Conservation (phyloP, 92 coral and sea anemone genomes). For the Parazoanthus darwini region DNA sequence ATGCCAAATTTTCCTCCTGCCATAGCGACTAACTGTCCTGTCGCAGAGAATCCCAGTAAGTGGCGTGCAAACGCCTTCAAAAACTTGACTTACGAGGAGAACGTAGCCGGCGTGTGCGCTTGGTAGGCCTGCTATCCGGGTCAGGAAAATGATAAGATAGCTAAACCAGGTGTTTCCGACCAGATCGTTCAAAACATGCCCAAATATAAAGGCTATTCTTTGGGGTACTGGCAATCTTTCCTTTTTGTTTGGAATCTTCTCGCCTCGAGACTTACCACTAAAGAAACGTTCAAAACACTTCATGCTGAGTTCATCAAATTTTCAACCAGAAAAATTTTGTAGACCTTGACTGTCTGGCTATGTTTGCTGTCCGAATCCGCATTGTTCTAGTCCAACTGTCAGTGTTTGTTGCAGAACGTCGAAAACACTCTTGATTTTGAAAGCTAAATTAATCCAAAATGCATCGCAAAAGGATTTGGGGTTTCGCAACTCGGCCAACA, state of each 20-base stretch:
- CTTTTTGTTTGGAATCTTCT: constrained; percentile 3
- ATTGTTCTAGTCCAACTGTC: background rate
- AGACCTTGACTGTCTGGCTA: background rate
- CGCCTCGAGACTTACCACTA: background rate
- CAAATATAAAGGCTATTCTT: constrained; percentile 57
- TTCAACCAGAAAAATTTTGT: background rate
- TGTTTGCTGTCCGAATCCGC: background rate
- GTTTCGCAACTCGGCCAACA: background rate
- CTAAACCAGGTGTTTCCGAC: constrained; percentile 80
- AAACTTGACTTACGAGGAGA: constrained; percentile 60
- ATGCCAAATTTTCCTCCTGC: constrained; percentile 74
- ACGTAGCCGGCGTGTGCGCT: constrained; percentile 73
- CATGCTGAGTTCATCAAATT: background rate
- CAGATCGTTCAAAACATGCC: constrained; percentile 76
- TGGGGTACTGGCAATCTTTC: constrained; percentile 43
- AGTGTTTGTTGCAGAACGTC: background rate
- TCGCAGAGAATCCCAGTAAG: constrained; percentile 65
- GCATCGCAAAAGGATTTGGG: background rate
- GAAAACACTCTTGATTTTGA: background rate
- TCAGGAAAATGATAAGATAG: constrained; percentile 68
- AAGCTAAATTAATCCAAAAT: constrained; percentile 4
- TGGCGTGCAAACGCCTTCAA: constrained; percentile 68
- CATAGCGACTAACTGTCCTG: constrained; percentile 69
- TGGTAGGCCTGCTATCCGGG: constrained; percentile 58
- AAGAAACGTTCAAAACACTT: background rate